Evolutionary conservation across 2,797 vertebrate genomes (phyloP).

Genomic region (Myotis planiceps): DNA sequence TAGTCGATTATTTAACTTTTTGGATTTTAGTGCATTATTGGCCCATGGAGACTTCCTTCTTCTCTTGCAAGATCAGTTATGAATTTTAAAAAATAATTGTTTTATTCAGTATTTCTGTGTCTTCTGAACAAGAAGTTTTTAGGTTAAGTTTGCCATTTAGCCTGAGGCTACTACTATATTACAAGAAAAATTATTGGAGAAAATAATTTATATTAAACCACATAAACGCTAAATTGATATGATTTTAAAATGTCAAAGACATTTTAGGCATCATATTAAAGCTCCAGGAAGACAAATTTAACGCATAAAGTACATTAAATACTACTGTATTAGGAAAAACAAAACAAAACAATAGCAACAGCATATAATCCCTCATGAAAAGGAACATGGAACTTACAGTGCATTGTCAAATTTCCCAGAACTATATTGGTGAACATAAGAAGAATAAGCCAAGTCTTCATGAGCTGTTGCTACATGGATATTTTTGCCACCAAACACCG

Average conservation of each 20-base stretch:
- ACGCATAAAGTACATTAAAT: neutral
- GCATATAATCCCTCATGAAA: neutral
- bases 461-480: slow-evolving; percentile 99
- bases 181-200: slow-evolving; percentile 14
- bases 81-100: neutral
- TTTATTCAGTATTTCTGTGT: slow-evolving; percentile 23
- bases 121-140: neutral
- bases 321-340: neutral
- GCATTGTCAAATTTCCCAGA: slow-evolving; percentile 99
- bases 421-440: slow-evolving; percentile 99
- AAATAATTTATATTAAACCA: slow-evolving; percentile 50
- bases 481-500: slow-evolving; percentile 99
- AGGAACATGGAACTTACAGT: slow-evolving; percentile 91
- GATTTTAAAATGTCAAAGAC: slow-evolving; percentile 38
- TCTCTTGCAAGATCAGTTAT: neutral
- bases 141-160: neutral
- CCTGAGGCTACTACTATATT: neutral
- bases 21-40: neutral
- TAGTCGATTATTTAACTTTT: neutral
- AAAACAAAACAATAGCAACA: neutral
- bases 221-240: neutral
- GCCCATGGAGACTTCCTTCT: neutral
- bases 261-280: slow-evolving; percentile 24
- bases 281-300: slow-evolving; percentile 18
- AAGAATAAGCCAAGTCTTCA: slow-evolving; percentile 98